These are phyloP conservation scores for Anodontia alba DNA, from an alignment of 2,888 invertebrate genomes.

Conservation along the genomic window DNA sequence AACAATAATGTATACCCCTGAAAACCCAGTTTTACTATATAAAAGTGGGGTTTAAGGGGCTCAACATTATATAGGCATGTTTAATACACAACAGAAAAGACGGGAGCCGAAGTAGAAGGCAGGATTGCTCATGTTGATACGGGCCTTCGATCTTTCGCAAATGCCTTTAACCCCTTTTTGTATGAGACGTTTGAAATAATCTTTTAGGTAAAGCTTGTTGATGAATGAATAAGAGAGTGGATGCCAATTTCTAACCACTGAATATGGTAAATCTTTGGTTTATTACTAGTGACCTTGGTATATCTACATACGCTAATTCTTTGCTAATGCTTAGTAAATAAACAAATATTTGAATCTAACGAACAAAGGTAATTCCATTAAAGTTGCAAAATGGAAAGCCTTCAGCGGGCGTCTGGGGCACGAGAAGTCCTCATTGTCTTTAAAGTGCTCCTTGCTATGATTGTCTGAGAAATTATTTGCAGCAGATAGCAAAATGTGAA, in stretches of 20 bases:
- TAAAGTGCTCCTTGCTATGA: not conserved
- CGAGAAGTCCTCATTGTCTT: not conserved
- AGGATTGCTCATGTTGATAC: too few species aligned
- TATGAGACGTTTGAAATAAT: not conserved
- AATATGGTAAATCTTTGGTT: not conserved
- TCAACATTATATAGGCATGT: too few species aligned
- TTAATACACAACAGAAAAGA: too few species aligned
- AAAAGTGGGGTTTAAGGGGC: too few species aligned
- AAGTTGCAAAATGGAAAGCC: slow-evolving; percentile 5
- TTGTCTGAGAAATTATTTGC: too few species aligned
- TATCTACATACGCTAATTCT: slow-evolving; percentile 9
- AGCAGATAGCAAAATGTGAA: too few species aligned
- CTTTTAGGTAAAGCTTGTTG: not conserved
- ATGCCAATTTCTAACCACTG: not conserved
- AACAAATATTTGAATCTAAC: slow-evolving; percentile 7
- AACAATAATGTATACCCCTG: too few species aligned
- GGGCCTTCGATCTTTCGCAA: too few species aligned
- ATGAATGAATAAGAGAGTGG: not conserved
- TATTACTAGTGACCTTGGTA: not conserved
- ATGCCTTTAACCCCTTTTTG: too few species aligned
- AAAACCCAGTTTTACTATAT: too few species aligned
- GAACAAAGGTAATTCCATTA: slow-evolving; percentile 13
- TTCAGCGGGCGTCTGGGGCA: not conserved
- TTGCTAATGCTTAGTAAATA: slow-evolving; percentile 4
- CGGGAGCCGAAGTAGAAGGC: too few species aligned